These are phyloP conservation scores for Hydroisotoma schaefferi DNA, from an alignment of 2,888 invertebrate species.

Conservation along the genomic window DNA sequence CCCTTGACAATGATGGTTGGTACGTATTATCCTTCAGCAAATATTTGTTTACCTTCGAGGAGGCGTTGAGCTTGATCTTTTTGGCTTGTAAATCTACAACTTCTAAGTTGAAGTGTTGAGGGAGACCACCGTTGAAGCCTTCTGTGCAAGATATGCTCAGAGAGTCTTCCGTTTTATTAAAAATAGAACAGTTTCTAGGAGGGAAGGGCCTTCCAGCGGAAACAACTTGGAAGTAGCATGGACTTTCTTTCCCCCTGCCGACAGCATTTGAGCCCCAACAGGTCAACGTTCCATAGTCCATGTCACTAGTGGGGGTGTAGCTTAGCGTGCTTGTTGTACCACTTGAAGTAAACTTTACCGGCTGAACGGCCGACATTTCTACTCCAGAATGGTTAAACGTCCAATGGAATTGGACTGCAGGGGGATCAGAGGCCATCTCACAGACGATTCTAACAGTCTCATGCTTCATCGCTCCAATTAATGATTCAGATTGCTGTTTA, in stretches of 20 bases:
- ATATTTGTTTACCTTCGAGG: slow-evolving; percentile 52
- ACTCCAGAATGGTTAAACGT: slow-evolving; percentile 89
- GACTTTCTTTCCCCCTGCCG: slow-evolving; percentile 57
- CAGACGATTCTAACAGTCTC: slow-evolving; percentile 82
- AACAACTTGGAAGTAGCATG: slow-evolving; percentile 53
- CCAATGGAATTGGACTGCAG: slow-evolving; percentile 70
- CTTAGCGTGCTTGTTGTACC: slow-evolving; percentile 70
- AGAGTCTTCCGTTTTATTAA: slow-evolving; percentile 80
- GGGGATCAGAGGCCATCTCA: slow-evolving; percentile 84
- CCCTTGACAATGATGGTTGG: slow-evolving; percentile 1
- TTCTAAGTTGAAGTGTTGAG: slow-evolving; percentile 80
- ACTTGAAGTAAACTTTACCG: slow-evolving; percentile 58
- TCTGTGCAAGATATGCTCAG: slow-evolving; percentile 81
- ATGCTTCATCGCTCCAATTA: slow-evolving; percentile 81
- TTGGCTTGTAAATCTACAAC: slow-evolving; percentile 68
- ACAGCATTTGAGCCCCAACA: slow-evolving; percentile 82
- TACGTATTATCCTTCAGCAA: no score
- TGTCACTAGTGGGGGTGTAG: slow-evolving; percentile 80
- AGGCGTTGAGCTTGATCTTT: slow-evolving; percentile 63
- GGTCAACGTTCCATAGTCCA: slow-evolving; percentile 77
- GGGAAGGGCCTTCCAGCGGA: slow-evolving; percentile 75
- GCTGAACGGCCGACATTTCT: slow-evolving; percentile 57
- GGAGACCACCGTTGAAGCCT: slow-evolving; percentile 69
- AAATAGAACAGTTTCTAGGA: slow-evolving; percentile 80
- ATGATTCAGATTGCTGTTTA: slow-evolving; percentile 43